phyloP scores from a whole-genome alignment of 2,888 invertebrate species.

The Drosophila rellima region DNA sequence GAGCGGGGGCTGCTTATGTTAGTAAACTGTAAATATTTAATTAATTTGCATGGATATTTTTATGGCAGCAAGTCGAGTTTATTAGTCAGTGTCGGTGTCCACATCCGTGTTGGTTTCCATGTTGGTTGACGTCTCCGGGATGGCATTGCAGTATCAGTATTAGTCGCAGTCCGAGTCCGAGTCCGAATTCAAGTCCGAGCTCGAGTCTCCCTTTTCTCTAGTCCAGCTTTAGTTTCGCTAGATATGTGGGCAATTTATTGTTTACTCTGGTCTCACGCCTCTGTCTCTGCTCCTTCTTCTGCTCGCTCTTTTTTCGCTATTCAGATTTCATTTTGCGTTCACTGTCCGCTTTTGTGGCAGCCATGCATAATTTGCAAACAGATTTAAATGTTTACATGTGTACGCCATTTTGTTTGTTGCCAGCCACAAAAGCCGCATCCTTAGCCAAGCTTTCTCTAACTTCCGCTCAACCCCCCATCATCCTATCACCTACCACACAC shows the following conservation, averaged over 20 bases:
- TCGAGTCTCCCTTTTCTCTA: not conserved
- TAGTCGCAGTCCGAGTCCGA: not conserved
- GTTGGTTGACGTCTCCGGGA: slow-evolving; percentile 12
- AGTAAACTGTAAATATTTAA: slow-evolving; percentile 82
- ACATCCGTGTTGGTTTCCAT: slow-evolving; percentile 19
- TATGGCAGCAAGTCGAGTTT: slow-evolving; percentile 75
- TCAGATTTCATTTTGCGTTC: slow-evolving; percentile 16
- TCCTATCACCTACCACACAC: not conserved
- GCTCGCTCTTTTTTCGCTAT: slow-evolving; percentile 14
- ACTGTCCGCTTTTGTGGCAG: slow-evolving; percentile 34
- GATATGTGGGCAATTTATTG: slow-evolving; percentile 22
- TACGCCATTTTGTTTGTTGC: slow-evolving; percentile 56
- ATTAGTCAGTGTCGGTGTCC: slow-evolving; percentile 62
- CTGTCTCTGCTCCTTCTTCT: not conserved
- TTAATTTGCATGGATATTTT: slow-evolving; percentile 83
- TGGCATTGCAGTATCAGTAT: slow-evolving; percentile 30
- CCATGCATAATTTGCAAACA: slow-evolving; percentile 73
- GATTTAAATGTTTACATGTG: slow-evolving; percentile 76
- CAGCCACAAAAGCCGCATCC: slow-evolving; percentile 44
- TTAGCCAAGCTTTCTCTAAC: not conserved
- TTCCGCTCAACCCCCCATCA: not conserved
- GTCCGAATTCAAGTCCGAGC: not conserved
- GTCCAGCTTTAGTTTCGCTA: slow-evolving; percentile 2
- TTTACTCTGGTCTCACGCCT: slow-evolving; percentile 18
- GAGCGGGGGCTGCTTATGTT: slow-evolving; percentile 67